Percentiles rank a stretch among this genome's conserved stretches.
Conservation (phyloP, 2,797 vertebrate species). For the Urophycis tenuis region DNA sequence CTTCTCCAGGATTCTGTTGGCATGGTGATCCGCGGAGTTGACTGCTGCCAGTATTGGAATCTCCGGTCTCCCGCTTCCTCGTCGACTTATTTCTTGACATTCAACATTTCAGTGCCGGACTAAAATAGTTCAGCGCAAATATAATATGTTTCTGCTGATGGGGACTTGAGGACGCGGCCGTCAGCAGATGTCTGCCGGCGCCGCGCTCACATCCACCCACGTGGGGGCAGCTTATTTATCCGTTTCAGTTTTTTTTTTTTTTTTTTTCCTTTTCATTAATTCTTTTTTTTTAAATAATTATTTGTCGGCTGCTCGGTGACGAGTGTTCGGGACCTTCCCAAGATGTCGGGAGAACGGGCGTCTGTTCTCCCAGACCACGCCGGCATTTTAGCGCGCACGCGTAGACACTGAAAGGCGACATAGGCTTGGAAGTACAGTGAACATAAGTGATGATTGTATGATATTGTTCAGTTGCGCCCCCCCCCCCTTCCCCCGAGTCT, state of each 20-base stretch:
- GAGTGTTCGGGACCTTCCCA: slow-evolving; percentile 61
- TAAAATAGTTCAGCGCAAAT: slow-evolving; percentile 55
- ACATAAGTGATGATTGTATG: background rate
- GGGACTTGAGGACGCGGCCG: slow-evolving; percentile 47
- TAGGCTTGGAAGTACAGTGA: too few species aligned
- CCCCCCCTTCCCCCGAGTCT: too few species aligned
- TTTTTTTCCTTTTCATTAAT: background rate
- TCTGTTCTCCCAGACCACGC: background rate
- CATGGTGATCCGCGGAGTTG: slow-evolving; percentile 44
- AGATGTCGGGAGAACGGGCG: background rate
- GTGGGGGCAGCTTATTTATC: slow-evolving; percentile 64
- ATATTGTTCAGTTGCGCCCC: background rate
- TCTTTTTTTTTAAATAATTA: background rate
- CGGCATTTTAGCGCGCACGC: too few species aligned
- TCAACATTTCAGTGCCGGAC: slow-evolving; percentile 42
- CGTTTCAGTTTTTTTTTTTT: too few species aligned
- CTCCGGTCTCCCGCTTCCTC: slow-evolving; percentile 33
- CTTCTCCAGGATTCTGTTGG: slow-evolving; percentile 53
- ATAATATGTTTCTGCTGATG: slow-evolving; percentile 49
- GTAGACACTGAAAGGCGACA: too few species aligned
- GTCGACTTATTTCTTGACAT: slow-evolving; percentile 64
- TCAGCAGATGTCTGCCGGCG: slow-evolving; percentile 64
- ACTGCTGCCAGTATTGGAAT: slow-evolving; percentile 61
- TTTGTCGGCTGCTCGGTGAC: background rate
- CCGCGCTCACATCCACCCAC: slow-evolving; percentile 60